Conservation (phyloP, 2,888 invertebrate genomes). For the Stomorhina lunata region DNA sequence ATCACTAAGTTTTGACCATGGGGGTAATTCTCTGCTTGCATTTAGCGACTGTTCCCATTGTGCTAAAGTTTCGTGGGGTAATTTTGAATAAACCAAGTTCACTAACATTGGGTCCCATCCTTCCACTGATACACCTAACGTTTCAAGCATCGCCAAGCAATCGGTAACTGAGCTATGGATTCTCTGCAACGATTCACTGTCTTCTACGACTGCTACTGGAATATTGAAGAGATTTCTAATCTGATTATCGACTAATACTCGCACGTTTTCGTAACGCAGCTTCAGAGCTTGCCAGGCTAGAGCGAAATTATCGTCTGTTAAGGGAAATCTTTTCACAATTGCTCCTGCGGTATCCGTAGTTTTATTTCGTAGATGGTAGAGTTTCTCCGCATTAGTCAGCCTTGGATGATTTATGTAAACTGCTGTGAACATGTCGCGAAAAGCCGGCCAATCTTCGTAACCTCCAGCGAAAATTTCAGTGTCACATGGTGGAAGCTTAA, state of each 20-base stretch:
- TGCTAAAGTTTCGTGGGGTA: not conserved
- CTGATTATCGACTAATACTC: constrained; percentile 30
- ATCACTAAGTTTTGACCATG: not conserved
- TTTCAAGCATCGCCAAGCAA: not conserved
- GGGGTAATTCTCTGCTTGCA: not conserved
- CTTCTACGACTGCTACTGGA: not conserved
- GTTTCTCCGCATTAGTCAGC: too few relatives aligned
- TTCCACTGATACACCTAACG: not conserved
- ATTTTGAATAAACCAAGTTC: not conserved
- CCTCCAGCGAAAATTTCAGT: too few relatives aligned
- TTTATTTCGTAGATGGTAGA: too few relatives aligned
- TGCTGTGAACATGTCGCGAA: too few relatives aligned
- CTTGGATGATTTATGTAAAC: too few relatives aligned
- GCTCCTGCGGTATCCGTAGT: too few relatives aligned
- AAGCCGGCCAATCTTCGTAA: too few relatives aligned
- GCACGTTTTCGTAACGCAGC: constrained; percentile 17
- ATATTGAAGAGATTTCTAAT: not conserved
- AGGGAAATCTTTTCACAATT: too few relatives aligned
- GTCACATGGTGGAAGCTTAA: too few relatives aligned
- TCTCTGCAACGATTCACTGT: not conserved
- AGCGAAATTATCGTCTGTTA: too few relatives aligned
- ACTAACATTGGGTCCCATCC: not conserved
- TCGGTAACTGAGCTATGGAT: not conserved
- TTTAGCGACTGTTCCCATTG: not conserved
- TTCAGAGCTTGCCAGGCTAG: too few relatives aligned